Conservation (phyloP, 1,140 invertebrate genomes). For the Cyphomyrmex costatus region DNA sequence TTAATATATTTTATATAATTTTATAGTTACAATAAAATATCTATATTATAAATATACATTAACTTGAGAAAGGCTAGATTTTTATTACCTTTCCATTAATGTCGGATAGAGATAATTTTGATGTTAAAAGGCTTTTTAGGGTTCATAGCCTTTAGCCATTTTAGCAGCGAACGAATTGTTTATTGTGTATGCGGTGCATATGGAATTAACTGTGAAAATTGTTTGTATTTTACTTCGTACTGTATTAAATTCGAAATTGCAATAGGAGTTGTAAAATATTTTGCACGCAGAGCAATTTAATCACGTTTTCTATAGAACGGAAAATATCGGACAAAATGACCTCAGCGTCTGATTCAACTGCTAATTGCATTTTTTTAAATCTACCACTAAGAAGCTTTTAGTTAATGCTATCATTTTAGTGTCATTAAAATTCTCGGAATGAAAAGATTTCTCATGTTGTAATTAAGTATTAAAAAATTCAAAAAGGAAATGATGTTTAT, state of each 20-base stretch:
- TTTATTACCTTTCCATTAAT: neutral
- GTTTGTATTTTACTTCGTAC: neutral
- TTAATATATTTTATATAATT: neutral
- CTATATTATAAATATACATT: neutral
- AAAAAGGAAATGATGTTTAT: neutral
- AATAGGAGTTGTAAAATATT: neutral
- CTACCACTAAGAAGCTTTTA: neutral
- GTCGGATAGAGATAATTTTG: neutral
- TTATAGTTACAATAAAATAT: neutral
- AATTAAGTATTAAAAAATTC: neutral
- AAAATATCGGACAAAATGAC: neutral
- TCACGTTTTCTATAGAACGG: neutral
- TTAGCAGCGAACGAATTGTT: neutral
- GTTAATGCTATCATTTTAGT: neutral
- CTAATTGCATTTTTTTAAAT: conserved; percentile 18
- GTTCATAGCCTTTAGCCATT: neutral
- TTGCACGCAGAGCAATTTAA: neutral
- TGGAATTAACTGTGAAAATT: conserved; percentile 21
- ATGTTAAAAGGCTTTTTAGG: neutral
- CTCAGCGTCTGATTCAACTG: neutral
- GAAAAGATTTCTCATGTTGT: neutral
- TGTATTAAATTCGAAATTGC: conserved; percentile 18
- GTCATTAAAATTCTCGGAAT: neutral
- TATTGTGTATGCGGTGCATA: neutral
- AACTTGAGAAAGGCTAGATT: neutral